A percentile compares a stretch with the other conserved stretches of the same genome.
Conservation (phyloP, 1,140 invertebrate genomes). For the Antheraea pernyi region DNA sequence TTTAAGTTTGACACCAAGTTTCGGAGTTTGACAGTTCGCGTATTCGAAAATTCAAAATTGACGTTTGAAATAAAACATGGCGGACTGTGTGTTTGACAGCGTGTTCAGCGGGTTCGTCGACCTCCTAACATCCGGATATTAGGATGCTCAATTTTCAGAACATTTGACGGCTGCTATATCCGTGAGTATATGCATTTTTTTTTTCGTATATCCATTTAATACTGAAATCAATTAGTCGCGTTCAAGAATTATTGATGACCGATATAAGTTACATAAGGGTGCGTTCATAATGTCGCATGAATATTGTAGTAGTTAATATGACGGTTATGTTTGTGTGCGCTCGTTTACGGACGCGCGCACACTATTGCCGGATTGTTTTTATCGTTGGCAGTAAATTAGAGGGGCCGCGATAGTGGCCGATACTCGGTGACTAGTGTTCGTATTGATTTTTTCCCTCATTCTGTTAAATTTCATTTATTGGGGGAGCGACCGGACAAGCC, state of each 20-base stretch:
- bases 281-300: slow-evolving; percentile 51
- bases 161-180: slow-evolving; percentile 72
- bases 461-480: slow-evolving; percentile 78
- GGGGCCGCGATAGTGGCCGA: slow-evolving; percentile 66
- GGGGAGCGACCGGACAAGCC: slow-evolving; percentile 58
- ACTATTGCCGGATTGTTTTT: slow-evolving; percentile 54
- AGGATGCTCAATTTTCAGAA: slow-evolving; percentile 74
- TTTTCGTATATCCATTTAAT: background rate
- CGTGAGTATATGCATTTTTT: slow-evolving; percentile 52
- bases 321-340: slow-evolving; percentile 20
- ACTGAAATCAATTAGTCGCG: slow-evolving; percentile 29
- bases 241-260: slow-evolving; percentile 50
- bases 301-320: slow-evolving; percentile 47
- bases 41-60: slow-evolving; percentile 67
- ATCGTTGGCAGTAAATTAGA: slow-evolving; percentile 68
- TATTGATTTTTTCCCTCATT: slow-evolving; percentile 79
- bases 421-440: slow-evolving; percentile 54
- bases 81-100: slow-evolving; percentile 63
- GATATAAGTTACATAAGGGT: slow-evolving; percentile 46
- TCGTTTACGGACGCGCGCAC: slow-evolving; percentile 29
- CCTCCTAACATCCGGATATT: slow-evolving; percentile 39
- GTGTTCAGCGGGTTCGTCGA: slow-evolving; percentile 56
- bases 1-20: slow-evolving; percentile 57
- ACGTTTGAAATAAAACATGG: slow-evolving; percentile 70
- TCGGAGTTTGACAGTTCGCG: slow-evolving; percentile 69